phyloP scores from a whole-genome alignment of 2,113 vertebrate species.

The Lepisosteus osseus region DNA sequence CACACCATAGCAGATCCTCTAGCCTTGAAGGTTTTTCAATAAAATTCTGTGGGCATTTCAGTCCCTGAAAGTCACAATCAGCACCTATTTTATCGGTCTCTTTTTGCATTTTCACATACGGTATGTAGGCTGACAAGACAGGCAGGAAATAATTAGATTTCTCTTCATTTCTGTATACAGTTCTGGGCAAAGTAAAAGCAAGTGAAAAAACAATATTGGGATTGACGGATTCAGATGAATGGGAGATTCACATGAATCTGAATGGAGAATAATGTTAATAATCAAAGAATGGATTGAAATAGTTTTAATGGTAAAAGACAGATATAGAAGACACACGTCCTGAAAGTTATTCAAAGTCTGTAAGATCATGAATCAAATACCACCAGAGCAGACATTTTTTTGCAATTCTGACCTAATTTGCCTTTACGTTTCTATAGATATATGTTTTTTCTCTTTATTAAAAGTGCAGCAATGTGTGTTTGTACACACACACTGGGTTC shows the following conservation, averaged over 20 bases:
- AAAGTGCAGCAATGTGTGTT: too few relatives aligned
- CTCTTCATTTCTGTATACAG: not conserved
- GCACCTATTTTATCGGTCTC: not conserved
- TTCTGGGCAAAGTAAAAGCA: not conserved
- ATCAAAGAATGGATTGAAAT: not conserved
- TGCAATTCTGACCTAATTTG: too few relatives aligned
- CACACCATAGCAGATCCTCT: constrained; percentile 1
- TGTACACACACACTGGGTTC: too few relatives aligned
- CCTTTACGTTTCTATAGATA: too few relatives aligned
- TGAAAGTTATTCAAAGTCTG: too few relatives aligned
- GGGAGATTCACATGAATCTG: not conserved
- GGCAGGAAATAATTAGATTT: constrained; percentile 5
- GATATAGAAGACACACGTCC: too few relatives aligned
- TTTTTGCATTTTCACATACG: not conserved
- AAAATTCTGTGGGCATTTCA: not conserved
- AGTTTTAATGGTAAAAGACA: not conserved
- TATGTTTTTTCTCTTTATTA: too few relatives aligned
- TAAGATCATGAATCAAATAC: too few relatives aligned
- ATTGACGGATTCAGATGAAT: constrained; percentile 5
- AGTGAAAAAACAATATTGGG: constrained; percentile 3
- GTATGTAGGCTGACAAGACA: constrained; percentile 3
- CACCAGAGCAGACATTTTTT: too few relatives aligned
- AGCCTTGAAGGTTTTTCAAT: not conserved
- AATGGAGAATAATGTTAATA: constrained; percentile 8
- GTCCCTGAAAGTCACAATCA: not conserved